phyloP scores from a whole-genome alignment of 2,797 vertebrate genomes.

The Carduelis carduelis region DNA sequence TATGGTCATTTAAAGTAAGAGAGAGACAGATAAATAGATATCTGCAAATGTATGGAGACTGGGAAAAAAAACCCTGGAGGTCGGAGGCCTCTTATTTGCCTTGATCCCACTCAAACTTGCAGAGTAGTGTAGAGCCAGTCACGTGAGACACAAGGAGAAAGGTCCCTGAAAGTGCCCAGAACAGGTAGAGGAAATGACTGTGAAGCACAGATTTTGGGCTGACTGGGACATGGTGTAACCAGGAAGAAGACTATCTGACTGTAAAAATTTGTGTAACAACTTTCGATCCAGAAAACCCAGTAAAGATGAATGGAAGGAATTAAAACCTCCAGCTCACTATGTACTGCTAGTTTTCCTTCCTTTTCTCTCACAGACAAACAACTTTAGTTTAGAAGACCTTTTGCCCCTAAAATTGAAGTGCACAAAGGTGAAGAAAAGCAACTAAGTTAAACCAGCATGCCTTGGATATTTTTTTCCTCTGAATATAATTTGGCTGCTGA shows the following conservation, averaged over 20 bases:
- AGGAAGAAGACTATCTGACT: not conserved
- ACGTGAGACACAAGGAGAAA: rapidly evolving
- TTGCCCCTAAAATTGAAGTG: not conserved
- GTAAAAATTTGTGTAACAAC: not conserved
- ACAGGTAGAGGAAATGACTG: not conserved
- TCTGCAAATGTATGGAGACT: not conserved
- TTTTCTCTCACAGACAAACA: not conserved
- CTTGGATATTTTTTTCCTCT: not conserved
- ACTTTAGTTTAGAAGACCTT: not conserved
- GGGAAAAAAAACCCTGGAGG: not conserved
- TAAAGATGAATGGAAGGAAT: not conserved
- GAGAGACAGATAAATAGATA: not conserved
- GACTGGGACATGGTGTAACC: not conserved
- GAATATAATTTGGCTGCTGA: not conserved
- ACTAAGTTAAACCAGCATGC: not conserved
- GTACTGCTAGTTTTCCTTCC: not conserved
- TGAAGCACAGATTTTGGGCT: not conserved
- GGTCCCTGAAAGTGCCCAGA: not conserved
- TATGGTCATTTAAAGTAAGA: not conserved
- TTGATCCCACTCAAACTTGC: not conserved
- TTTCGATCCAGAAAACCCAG: not conserved
- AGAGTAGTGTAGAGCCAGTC: not conserved
- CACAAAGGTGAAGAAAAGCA: not conserved
- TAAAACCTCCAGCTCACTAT: not conserved
- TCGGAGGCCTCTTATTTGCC: not conserved